Evolutionary conservation across 2,113 vertebrate genomes (phyloP).

Genomic region (Aegypius monachus): DNA sequence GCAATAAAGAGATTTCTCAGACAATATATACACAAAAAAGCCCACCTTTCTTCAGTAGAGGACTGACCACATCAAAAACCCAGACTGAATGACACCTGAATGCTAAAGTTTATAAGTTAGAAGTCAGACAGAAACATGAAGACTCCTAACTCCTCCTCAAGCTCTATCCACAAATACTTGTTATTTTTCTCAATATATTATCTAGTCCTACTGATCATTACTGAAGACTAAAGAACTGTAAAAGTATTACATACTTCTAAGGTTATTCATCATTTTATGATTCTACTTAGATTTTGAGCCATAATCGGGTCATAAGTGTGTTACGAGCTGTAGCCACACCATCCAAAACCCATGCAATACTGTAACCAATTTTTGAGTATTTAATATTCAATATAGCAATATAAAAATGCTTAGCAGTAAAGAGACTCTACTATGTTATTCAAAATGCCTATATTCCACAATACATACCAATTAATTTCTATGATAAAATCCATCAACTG

Average conservation of each 20-base stretch:
- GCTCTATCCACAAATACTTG: neutral
- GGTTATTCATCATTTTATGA: neutral
- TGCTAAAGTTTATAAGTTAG: neutral
- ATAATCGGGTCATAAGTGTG: neutral
- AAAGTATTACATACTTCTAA: neutral
- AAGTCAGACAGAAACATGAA: neutral
- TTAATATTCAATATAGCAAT: neutral
- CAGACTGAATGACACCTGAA: neutral
- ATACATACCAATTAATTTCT: neutral
- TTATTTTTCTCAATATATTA: neutral
- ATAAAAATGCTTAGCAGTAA: neutral
- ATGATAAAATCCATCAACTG: neutral
- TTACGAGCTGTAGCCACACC: neutral
- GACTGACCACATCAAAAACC: neutral
- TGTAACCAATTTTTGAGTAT: neutral
- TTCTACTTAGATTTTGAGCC: neutral
- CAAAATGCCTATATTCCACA: neutral
- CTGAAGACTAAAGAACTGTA: neutral
- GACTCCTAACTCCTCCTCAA: neutral
- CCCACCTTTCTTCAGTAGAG: neutral
- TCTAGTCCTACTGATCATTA: neutral
- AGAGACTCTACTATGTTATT: neutral
- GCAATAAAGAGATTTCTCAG: neutral
- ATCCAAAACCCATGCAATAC: neutral
- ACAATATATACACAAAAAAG: fast-evolving